Conservation (phyloP, 1,140 invertebrate species). For the Bacillus rossius region DNA sequence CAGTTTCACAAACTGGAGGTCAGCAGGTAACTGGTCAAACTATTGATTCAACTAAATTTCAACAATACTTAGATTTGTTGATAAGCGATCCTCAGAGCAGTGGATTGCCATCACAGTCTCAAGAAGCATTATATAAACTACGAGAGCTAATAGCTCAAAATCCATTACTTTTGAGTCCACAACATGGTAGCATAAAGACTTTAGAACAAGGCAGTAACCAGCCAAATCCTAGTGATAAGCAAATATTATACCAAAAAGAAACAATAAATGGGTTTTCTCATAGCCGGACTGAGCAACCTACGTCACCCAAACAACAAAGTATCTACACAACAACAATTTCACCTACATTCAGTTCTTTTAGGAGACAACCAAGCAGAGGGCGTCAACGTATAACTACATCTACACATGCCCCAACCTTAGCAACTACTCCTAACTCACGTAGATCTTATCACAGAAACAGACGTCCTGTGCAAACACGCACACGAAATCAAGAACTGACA, state of each 20-base stretch:
- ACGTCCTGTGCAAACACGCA: neutral
- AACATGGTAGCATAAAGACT: neutral
- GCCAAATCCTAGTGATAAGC: too few relatives aligned
- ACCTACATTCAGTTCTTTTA: neutral
- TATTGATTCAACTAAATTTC: too few relatives aligned
- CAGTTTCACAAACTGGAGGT: too few relatives aligned
- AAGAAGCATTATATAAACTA: too few relatives aligned
- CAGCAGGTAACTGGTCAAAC: too few relatives aligned
- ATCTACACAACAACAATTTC: neutral
- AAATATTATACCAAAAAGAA: too few relatives aligned
- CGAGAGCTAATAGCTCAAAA: too few relatives aligned
- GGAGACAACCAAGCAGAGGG: neutral
- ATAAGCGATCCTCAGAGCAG: too few relatives aligned
- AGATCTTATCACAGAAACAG: neutral
- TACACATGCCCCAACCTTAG: neutral
- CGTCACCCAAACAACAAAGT: neutral
- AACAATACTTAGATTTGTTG: too few relatives aligned
- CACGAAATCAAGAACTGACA: neutral
- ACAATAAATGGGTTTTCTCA: neutral
- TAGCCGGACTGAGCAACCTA: neutral
- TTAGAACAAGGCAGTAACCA: neutral
- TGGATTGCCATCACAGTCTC: too few relatives aligned
- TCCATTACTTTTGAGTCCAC: neutral
- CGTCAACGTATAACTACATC: neutral
- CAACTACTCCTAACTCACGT: neutral